Base-by-base conservation (phyloP, 2,797 vertebrate species). In the Tokudaia muenninki region DNA sequence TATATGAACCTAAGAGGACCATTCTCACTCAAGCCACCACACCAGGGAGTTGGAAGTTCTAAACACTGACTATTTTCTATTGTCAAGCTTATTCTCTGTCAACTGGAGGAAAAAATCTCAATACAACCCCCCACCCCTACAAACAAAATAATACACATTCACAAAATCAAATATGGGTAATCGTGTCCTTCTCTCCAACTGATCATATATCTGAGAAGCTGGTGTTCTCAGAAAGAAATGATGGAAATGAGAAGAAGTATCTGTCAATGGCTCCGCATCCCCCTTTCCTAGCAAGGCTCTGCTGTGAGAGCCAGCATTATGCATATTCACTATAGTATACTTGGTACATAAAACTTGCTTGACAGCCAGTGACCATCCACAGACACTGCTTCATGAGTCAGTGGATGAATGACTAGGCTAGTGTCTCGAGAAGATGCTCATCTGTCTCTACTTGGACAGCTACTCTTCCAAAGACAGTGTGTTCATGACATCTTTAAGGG, bases 161-260 rank as follows among this genome's bases (percentile, higher is more conserved):
- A 67, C 78, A 90, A 55, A 57, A 57, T 0, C 31, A 19, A 5
- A 63, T 74, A 37, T 37, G 17, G 11, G 22, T 57, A 9, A n/a
- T 52, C 47, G 11, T 67, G 31, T 14, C 16, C 31, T 81, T 55
- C 47, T 72, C 13, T n/a, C 34, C 13, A 63, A 26, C 50, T 57
- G 59, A 86, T 6, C 14, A 10, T 50, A 31, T 37, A 63, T 10
- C 3, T 61, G 31, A 44, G 80, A 87, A 59, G 10, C 21, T 29
- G 91, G 52, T n/a, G n/a, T 83, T 94, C 34, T 90, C 12, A 22
- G 59, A 79, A 50, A 74, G 22, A 44, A 47, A 87, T 77, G 80
- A 63, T 31, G 24, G 26, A 70, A n/a, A 19, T 57, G 29, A 75
- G 11, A 41, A 52, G 44, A 72, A 87, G 57, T 52, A 7, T 17